Base-by-base conservation (phyloP, 1,140 invertebrate genomes). In the Zaprionus kolodkinae region DNA sequence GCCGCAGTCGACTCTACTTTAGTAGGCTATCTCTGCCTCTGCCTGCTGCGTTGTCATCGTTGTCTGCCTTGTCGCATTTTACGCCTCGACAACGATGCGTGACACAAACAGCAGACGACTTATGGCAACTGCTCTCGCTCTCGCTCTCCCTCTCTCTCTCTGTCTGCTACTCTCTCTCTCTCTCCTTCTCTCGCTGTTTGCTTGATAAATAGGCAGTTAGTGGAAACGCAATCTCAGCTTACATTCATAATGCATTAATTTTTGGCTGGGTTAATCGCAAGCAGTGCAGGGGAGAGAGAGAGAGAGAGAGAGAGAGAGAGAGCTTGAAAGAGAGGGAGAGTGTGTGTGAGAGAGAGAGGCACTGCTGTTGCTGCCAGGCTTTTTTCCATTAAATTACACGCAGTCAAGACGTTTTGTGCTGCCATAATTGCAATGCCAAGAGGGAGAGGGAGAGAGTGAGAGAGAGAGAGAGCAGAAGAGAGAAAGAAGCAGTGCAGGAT, bases 301-400 rank as follows among this genome's bases (percentile, higher is more conserved):
- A 2, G 33, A n/a, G 30, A 1, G 12, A 52, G 43, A 35, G 61
- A 33, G 6, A 2, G 59, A 15, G 27, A 27, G 17, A 12, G 21
- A 38, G 13, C n/a, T n/a, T n/a, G n/a, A n/a, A n/a, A n/a, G n/a
- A n/a, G n/a, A n/a, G n/a, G n/a, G n/a, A n/a, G n/a, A n/a, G n/a
- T n/a, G n/a, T 4, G 33, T 35, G 33, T 35, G 33, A 2, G 59
- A 15, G 27, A 27, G 17, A 12, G 21, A 38, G 13, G 9, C 13
- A 25, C 11, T 52, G 17, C 73, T 43, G 35, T 17, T 35, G 45
- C 68, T 43, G 60, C 45, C 54, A 56, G 64, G 54, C 80, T 57
- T 78, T 87, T 81, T 88, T 88, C 84, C 84, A 88, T 88, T 88
- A 88, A 88, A 88, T 88, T 88, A 88, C 81, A 75, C 80, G 62